Evolutionary conservation across 2,797 vertebrate species (phyloP), one percentile per base, ranked within the genome.

Genomic region (Phrynocephalus vlangalii): DNA sequence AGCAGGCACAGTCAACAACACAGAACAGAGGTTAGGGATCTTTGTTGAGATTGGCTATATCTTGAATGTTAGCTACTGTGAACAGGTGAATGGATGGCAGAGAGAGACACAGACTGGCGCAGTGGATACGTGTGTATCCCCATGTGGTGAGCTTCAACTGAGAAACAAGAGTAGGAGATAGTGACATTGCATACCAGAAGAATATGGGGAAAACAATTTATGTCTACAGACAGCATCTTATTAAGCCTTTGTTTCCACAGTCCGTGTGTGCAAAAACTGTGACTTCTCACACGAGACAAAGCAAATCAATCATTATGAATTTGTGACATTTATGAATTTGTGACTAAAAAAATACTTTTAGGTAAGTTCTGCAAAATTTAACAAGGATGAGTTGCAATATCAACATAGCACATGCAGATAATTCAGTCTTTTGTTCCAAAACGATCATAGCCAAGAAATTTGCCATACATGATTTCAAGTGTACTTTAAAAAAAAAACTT

Each of bases 281-380:
- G 78, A 80, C 79, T 44, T 72, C 56, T 48, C 13, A 71, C 28
- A 2, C 26, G 1, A 24, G 15, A 70, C 6, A 1, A 84, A 50
- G 8, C 20, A 33, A 6, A 33, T 30, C 56, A 24, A 60, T n/a
- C 26, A 48, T 48, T 76, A n/a, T 9, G 68, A 80, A 30, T 11
- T 56, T 86, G 24, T 71, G 72, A 84, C 75, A 44, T 44, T 48
- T 76, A n/a, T 9, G 68, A 80, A 30, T 11, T 56, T 86, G 24
- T 71, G 72, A 84, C 75, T 78, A 80, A 80, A 83, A 86, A 89
- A 87, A 89, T 89, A 81, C 63, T 68, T 91, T 92, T 87, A 92
- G 73, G 86, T 87, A 83, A 89, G 75, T 86, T 85, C 90, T 87
- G 63, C 20, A 44, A 79, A 91, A 44, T 50, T 91, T 76, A 92